Conservation (phyloP, 1,140 invertebrate genomes). For the fruit fly (Drosophila melanogaster) region Release_6_plus_ISO1_MT NT_037436.4:8992501-8993000, state of each 20-base stretch:
- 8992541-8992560: constrained; percentile 48
- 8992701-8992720: constrained; percentile 85
- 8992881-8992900: constrained; percentile 52
- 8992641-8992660: constrained; percentile 77
- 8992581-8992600: constrained; percentile 65
- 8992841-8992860: constrained; percentile 61
- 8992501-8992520: constrained; percentile 55
- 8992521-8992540: constrained; percentile 54
- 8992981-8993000: constrained; percentile 81
- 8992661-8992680: constrained; percentile 81
- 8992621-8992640: constrained; percentile 78
- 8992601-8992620: constrained; percentile 76
- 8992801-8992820: constrained; percentile 77
- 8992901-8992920: constrained; percentile 63
- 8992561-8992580: constrained; percentile 49
- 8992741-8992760: constrained; percentile 83
- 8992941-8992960: constrained; percentile 73
- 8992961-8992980: constrained; percentile 83
- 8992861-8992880: constrained; percentile 53
- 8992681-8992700: constrained; percentile 75
- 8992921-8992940: constrained; percentile 65
- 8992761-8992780: constrained; percentile 78
- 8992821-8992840: constrained; percentile 86
- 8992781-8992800: constrained; percentile 58
- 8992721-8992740: constrained; percentile 79